A percentile compares a stretch with the other conserved stretches of the same genome.
Conservation (phyloP, 2,888 invertebrate genomes). For the Tachina fera region DNA sequence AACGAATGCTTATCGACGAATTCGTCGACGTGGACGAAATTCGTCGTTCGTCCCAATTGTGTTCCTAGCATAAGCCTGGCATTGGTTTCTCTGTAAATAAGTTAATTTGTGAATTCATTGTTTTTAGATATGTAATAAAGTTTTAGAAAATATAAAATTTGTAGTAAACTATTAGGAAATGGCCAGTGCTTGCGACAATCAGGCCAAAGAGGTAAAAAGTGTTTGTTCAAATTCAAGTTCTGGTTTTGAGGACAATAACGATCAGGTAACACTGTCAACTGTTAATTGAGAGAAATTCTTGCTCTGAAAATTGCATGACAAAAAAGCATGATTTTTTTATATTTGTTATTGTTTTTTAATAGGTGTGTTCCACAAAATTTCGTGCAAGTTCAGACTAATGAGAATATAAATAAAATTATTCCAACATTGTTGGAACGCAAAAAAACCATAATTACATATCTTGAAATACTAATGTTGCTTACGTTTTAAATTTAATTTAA, state of each 20-base stretch:
- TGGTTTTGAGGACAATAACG: slow-evolving; percentile 34
- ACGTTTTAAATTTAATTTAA: too few relatives aligned
- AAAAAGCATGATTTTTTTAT: slow-evolving; percentile 47
- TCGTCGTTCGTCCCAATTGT: too few relatives aligned
- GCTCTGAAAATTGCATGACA: slow-evolving; percentile 55
- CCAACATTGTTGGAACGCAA: too few relatives aligned
- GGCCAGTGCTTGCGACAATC: slow-evolving; percentile 35
- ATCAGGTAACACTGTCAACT: slow-evolving; percentile 61
- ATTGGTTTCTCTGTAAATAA: slow-evolving; percentile 19
- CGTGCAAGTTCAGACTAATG: too few relatives aligned
- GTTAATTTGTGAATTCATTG: not conserved
- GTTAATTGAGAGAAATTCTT: slow-evolving; percentile 13
- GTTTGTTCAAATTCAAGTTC: slow-evolving; percentile 48
- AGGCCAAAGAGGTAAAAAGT: slow-evolving; percentile 37
- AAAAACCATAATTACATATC: too few relatives aligned
- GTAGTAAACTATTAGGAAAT: slow-evolving; percentile 17
- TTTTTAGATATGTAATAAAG: slow-evolving; percentile 20
- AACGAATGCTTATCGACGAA: too few relatives aligned
- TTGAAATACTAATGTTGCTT: too few relatives aligned
- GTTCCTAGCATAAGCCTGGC: not conserved
- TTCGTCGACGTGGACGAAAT: too few relatives aligned
- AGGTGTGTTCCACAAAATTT: too few relatives aligned
- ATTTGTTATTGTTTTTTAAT: not conserved
- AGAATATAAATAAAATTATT: too few relatives aligned
- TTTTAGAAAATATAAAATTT: not conserved